These are phyloP conservation scores for Poeciliopsis prolifica DNA, from an alignment of 2,113 vertebrate species.

Conservation along the genomic window DNA sequence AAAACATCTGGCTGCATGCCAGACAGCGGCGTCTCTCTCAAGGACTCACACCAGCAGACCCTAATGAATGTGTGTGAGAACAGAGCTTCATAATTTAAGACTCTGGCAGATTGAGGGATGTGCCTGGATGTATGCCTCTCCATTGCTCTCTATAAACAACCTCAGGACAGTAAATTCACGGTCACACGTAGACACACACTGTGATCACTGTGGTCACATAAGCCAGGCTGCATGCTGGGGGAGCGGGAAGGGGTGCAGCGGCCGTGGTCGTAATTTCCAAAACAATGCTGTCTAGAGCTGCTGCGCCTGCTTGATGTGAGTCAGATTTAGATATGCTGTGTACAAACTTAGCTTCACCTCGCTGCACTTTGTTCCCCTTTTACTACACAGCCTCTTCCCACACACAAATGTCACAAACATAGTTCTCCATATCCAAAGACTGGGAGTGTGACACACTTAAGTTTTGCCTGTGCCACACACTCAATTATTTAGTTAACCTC, in stretches of 20 bases:
- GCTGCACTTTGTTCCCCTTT: background rate
- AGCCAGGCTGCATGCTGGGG: conserved; percentile 44
- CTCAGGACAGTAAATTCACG: conserved; percentile 39
- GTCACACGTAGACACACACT: conserved; percentile 10
- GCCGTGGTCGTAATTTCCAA: conserved; percentile 38
- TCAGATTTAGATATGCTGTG: conserved; percentile 14
- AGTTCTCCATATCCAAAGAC: background rate
- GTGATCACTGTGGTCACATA: conserved; percentile 43
- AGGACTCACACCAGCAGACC: conserved; percentile 66
- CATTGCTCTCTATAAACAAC: conserved; percentile 41
- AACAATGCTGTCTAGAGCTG: conserved; percentile 31
- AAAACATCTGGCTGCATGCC: conserved; percentile 70
- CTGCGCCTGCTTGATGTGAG: conserved; percentile 7
- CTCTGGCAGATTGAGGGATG: conserved; percentile 58
- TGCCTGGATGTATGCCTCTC: conserved; percentile 47
- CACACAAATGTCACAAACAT: background rate
- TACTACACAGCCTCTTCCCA: background rate
- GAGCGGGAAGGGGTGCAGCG: conserved; percentile 24
- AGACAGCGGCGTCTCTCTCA: conserved; percentile 57
- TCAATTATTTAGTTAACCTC: background rate
- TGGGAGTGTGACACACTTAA: background rate
- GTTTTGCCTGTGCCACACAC: background rate
- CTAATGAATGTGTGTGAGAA: conserved; percentile 68
- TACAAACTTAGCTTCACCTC: conserved; percentile 1
- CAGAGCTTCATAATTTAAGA: conserved; percentile 61